Conservation (phyloP, 2,113 vertebrate genomes). For the Pyrgilauda ruficollis region DNA sequence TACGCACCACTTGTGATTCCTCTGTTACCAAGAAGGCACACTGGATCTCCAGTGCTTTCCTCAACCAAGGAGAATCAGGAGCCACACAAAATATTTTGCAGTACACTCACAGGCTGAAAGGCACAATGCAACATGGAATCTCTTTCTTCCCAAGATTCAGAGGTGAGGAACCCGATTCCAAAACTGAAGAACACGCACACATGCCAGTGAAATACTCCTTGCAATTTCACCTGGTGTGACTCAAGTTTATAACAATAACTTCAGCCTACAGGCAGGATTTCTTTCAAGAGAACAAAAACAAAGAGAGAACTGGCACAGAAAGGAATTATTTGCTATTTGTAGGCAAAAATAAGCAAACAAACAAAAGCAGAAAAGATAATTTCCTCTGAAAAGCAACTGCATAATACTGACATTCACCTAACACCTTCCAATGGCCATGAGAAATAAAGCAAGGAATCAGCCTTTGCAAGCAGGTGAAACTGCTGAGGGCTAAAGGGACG, state of each 20-base stretch:
- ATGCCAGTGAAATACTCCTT: background rate
- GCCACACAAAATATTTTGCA: rapidly evolving
- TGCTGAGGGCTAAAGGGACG: background rate
- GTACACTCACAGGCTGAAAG: background rate
- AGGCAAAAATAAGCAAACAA: background rate
- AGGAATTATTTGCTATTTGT: background rate
- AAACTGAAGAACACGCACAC: rapidly evolving
- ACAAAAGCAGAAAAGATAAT: background rate
- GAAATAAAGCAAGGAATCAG: background rate
- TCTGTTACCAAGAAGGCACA: background rate
- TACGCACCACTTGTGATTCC: rapidly evolving
- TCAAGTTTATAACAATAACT: background rate
- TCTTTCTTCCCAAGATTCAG: background rate
- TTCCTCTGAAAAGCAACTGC: background rate
- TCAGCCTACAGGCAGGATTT: background rate
- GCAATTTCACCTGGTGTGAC: rapidly evolving
- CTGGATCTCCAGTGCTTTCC: background rate
- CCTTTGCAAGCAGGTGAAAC: background rate
- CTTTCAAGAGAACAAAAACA: background rate
- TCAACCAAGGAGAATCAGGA: background rate
- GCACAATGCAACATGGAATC: rapidly evolving
- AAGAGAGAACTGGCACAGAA: background rate
- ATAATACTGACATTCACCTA: background rate
- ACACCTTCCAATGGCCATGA: rapidly evolving
- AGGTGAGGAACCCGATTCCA: background rate